phyloP scores from a whole-genome alignment of 53 echinoderm and acorn worm genomes.

The Paracentrotus lividus region DNA sequence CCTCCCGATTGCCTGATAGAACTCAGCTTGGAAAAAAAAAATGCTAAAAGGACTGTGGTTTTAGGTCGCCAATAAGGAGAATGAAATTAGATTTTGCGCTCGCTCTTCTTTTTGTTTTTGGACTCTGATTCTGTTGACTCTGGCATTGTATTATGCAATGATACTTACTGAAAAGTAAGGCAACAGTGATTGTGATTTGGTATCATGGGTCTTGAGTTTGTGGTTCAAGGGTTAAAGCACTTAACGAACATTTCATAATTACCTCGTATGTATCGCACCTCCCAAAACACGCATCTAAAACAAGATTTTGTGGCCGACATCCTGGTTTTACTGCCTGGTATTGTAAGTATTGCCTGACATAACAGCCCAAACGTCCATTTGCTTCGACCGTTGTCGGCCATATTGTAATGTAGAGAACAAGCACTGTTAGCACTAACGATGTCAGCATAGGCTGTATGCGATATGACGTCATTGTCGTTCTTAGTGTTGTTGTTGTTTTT shows the following conservation, averaged over 20 bases:
- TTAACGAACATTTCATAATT: neutral
- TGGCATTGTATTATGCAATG: no score
- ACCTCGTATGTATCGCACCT: conserved; percentile 95
- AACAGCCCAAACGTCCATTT: conserved; percentile 66
- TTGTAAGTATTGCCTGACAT: conserved; percentile 73
- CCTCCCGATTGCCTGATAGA: no score
- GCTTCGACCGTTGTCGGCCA: conserved; percentile 5
- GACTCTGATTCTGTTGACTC: no score
- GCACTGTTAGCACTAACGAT: conserved; percentile 29
- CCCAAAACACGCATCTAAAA: conserved; percentile 87
- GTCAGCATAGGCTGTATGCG: conserved; percentile 43
- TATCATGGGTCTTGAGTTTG: neutral
- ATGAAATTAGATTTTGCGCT: no score
- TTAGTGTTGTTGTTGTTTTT: conserved; percentile 5
- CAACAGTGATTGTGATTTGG: neutral
- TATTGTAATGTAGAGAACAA: conserved; percentile 45
- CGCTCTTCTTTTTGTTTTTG: no score
- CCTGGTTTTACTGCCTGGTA: conserved; percentile 85
- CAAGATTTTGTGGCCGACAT: conserved; percentile 83
- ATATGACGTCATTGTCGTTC: conserved; percentile 12
- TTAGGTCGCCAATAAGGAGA: no score
- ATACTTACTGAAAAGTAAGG: no score
- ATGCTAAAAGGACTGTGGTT: no score
- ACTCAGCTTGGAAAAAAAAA: no score
- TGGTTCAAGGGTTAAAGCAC: neutral